A percentile compares a stretch with the other conserved stretches of the same genome.
phyloP scores from a whole-genome alignment of 2,888 invertebrate species.

The Pogonocherus hispidulus region DNA sequence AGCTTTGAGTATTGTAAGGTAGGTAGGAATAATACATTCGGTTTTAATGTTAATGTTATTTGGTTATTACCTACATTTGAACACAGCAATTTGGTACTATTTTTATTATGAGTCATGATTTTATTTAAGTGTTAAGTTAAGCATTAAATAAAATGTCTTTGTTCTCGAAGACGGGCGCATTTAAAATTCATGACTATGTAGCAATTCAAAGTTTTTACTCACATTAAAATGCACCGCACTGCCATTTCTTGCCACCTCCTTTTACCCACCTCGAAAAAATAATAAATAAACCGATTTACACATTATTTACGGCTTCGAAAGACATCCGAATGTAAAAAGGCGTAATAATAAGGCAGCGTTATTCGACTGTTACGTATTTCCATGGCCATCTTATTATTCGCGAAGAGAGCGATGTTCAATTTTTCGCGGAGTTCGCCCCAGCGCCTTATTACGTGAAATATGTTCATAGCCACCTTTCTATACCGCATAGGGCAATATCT shows the following conservation, averaged over 20 bases:
- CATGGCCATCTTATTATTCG: constrained; percentile 63
- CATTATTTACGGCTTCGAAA: constrained; percentile 47
- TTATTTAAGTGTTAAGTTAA: no score
- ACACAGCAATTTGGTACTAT: no score
- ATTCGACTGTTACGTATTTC: constrained; percentile 56
- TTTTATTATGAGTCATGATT: no score
- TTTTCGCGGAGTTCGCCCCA: constrained; percentile 59
- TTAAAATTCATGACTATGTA: not conserved
- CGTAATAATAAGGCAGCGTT: constrained; percentile 55
- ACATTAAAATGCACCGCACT: not conserved
- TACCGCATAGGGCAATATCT: constrained; percentile 67
- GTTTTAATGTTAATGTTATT: no score
- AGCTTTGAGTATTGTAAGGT: no score
- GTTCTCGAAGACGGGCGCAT: not conserved
- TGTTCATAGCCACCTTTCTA: constrained; percentile 67
- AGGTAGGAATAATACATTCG: no score
- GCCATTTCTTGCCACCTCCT: constrained; percentile 5
- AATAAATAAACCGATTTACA: constrained; percentile 47
- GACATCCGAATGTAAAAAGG: constrained; percentile 50
- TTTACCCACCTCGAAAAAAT: constrained; percentile 37
- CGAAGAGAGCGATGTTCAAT: constrained; percentile 60
- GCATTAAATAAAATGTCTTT: no score
- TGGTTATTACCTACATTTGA: no score
- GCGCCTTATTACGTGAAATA: constrained; percentile 66
- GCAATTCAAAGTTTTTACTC: not conserved